Percentiles rank a stretch among this genome's conserved stretches.
Evolutionary conservation across 1,140 invertebrate genomes (phyloP).

Genomic region (Pogonomyrmex barbatus): DNA sequence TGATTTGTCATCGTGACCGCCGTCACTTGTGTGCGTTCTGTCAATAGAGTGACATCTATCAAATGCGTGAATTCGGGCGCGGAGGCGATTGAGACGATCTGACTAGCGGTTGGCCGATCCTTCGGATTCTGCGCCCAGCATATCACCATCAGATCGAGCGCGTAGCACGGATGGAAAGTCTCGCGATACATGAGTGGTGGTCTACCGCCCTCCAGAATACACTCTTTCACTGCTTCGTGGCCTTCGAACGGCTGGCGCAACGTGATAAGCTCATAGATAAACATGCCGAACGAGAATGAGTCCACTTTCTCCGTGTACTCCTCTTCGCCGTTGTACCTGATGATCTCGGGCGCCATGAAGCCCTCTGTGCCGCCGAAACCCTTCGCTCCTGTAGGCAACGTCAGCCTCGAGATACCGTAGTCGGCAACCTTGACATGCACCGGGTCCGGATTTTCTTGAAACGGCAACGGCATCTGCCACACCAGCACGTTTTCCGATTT

Average conservation of each 20-base stretch:
- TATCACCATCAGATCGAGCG: constrained; percentile 97
- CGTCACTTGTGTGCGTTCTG: constrained; percentile 87
- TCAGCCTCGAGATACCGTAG: constrained; percentile 97
- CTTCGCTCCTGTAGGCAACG: constrained; percentile 96
- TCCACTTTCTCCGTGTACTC: constrained; percentile 99
- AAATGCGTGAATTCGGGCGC: constrained; percentile 97
- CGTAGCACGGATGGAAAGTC: constrained; percentile 94
- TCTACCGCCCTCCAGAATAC: constrained; percentile 96
- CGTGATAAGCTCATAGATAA: constrained; percentile 98
- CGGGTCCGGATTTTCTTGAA: constrained; percentile 88
- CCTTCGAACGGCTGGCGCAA: constrained; percentile 97
- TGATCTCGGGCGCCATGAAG: constrained; percentile 99
- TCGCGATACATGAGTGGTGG: constrained; percentile 94
- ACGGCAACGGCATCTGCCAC: constrained; percentile 95
- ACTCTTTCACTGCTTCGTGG: constrained; percentile 98
- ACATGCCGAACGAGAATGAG: constrained; percentile 99
- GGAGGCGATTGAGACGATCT: constrained; percentile 96
- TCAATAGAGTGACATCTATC: constrained; percentile 91
- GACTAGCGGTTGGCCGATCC: constrained; percentile 95
- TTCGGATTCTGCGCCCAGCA: constrained; percentile 97
- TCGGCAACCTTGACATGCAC: constrained; percentile 98
- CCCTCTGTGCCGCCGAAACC: constrained; percentile 99
- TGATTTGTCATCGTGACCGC: constrained; percentile 84
- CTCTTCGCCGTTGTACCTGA: constrained; percentile 98
- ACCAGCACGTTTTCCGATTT: constrained; percentile 99